Conservation (phyloP, 2,797 vertebrate genomes). For the Bradypodion pumilum region DNA sequence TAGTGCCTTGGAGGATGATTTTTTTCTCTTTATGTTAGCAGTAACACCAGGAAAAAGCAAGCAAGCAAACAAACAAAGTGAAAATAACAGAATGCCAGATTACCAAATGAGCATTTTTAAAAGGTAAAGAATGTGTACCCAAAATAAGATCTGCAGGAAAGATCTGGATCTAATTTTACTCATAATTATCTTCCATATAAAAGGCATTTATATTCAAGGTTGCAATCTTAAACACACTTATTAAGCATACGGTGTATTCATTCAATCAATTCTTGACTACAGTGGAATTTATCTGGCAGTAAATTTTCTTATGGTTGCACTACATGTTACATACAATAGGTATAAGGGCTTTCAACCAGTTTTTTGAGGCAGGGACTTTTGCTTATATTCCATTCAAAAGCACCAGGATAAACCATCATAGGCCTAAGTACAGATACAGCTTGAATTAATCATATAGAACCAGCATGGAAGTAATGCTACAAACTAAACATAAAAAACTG, state of each 20-base stretch:
- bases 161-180: background rate
- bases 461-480: background rate
- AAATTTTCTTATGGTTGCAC: background rate
- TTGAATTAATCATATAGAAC: background rate
- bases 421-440: background rate
- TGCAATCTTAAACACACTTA: background rate
- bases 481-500: background rate
- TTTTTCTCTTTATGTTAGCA: background rate
- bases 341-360: background rate
- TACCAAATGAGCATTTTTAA: background rate
- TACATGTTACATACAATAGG: background rate
- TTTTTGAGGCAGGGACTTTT: background rate
- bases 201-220: background rate
- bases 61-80: too few species aligned
- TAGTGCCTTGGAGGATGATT: background rate
- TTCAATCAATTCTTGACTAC: too few species aligned
- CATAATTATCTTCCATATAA: constrained; percentile 5
- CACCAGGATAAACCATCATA: background rate
- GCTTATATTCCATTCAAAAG: background rate
- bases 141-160: background rate
- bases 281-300: background rate
- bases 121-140: background rate
- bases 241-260: too few species aligned
- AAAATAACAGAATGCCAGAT: background rate
- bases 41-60: background rate